These are phyloP conservation scores for Peromyscus polionotus DNA, from an alignment of 2,113 vertebrate species.

Conservation along the genomic window DNA sequence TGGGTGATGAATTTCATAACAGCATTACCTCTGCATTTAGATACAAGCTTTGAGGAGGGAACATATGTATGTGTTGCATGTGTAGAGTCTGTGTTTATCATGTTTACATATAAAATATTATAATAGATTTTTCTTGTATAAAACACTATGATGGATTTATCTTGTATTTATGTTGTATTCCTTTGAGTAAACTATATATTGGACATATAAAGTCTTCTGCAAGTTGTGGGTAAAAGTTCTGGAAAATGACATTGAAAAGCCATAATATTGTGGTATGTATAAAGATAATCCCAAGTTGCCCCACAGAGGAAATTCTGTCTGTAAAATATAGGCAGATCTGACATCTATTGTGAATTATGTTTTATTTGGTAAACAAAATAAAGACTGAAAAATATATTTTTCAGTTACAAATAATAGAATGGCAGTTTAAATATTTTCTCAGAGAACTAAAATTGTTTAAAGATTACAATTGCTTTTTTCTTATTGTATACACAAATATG, in stretches of 20 bases:
- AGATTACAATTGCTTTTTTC: background rate
- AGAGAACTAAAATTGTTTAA: background rate
- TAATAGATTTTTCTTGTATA: background rate
- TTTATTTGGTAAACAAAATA: background rate
- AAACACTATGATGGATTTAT: background rate
- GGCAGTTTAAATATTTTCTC: background rate
- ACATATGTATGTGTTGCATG: background rate
- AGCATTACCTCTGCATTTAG: conserved; percentile 34
- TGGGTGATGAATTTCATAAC: conserved; percentile 28
- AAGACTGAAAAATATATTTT: background rate
- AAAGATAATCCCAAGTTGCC: background rate
- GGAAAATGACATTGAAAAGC: conserved; percentile 43
- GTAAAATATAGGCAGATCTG: background rate
- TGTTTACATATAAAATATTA: background rate
- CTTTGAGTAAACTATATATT: background rate
- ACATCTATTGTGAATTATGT: background rate
- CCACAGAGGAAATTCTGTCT: background rate
- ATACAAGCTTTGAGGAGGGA: background rate
- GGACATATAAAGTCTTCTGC: background rate
- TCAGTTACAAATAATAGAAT: background rate
- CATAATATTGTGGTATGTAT: background rate
- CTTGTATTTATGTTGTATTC: background rate
- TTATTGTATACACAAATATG: background rate
- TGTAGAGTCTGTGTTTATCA: background rate
- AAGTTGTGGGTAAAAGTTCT: background rate